Conservation (phyloP, 2,113 vertebrate species). For the Bombycilla garrulus region DNA sequence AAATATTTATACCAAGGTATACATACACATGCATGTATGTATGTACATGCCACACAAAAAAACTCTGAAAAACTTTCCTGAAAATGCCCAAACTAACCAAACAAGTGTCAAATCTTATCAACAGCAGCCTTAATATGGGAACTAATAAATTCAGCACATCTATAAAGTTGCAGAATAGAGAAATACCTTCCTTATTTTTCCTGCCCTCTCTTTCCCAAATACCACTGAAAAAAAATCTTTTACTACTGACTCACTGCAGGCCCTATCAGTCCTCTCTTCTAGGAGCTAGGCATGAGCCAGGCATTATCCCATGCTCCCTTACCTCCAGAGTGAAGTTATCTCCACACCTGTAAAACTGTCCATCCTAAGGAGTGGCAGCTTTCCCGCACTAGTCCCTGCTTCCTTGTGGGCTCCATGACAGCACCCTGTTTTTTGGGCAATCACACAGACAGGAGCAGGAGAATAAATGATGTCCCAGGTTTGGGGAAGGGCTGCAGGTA, state of each 20-base stretch:
- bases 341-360: not conserved
- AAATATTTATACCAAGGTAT: not conserved
- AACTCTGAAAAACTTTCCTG: constrained; percentile 43
- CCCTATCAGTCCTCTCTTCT: not conserved
- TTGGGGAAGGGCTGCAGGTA: not conserved
- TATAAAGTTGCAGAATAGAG: constrained; percentile 26
- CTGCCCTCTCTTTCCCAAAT: not conserved
- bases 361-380: not conserved
- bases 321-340: not conserved
- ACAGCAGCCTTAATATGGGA: constrained; percentile 31
- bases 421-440: not conserved
- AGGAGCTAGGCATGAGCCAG: too few relatives aligned
- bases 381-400: not conserved
- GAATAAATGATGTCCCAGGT: not conserved
- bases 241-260: not conserved
- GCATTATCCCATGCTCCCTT: not conserved
- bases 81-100: constrained; percentile 54
- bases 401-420: not conserved
- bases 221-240: not conserved
- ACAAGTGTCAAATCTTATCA: constrained; percentile 32
- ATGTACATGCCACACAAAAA: not conserved
- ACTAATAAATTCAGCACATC: constrained; percentile 49
- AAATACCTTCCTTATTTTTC: not conserved
- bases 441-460: not conserved
- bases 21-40: not conserved